Percentiles rank a stretch among this genome's conserved stretches.
phyloP scores from a whole-genome alignment of 2,888 invertebrate species.

The Parnassius orleans region DNA sequence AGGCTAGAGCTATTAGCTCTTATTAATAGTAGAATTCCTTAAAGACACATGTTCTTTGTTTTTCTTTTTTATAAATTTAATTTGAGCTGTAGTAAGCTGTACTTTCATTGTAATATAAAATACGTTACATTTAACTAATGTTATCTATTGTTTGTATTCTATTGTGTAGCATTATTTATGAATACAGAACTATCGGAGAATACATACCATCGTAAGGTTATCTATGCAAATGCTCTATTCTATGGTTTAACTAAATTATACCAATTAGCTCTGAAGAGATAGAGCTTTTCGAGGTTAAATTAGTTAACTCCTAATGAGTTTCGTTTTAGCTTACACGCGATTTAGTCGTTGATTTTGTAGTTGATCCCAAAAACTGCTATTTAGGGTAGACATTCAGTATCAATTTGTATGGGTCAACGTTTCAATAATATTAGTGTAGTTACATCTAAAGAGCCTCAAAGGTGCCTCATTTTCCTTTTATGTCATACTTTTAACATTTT shows the following conservation, averaged over 20 bases:
- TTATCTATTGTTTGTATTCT: slow-evolving; percentile 1
- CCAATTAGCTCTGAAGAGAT: slow-evolving; percentile 24
- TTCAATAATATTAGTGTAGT: slow-evolving; percentile 10
- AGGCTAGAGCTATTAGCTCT: too few relatives aligned
- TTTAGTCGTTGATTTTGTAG: slow-evolving; percentile 22
- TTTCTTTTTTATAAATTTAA: too few relatives aligned
- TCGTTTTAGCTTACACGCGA: slow-evolving; percentile 27
- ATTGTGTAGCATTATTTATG: slow-evolving; percentile 4
- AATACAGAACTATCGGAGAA: slow-evolving; percentile 4
- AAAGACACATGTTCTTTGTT: too few relatives aligned
- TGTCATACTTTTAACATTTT: too few relatives aligned
- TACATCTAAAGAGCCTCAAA: not conserved
- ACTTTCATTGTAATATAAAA: too few relatives aligned
- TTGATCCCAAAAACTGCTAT: slow-evolving; percentile 7
- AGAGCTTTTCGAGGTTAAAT: slow-evolving; percentile 26
- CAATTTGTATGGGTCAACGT: slow-evolving; percentile 4
- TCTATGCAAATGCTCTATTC: slow-evolving; percentile 23
- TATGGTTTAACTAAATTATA: slow-evolving; percentile 20
- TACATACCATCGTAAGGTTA: slow-evolving; percentile 19
- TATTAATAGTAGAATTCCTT: too few relatives aligned
- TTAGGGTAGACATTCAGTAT: slow-evolving; percentile 7
- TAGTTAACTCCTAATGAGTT: slow-evolving; percentile 25
- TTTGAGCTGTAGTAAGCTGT: too few relatives aligned
- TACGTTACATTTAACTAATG: too few relatives aligned
- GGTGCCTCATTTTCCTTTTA: too few relatives aligned